phyloP scores from a whole-genome alignment of 1,140 invertebrate genomes.

The Hycleus cichorii region DNA sequence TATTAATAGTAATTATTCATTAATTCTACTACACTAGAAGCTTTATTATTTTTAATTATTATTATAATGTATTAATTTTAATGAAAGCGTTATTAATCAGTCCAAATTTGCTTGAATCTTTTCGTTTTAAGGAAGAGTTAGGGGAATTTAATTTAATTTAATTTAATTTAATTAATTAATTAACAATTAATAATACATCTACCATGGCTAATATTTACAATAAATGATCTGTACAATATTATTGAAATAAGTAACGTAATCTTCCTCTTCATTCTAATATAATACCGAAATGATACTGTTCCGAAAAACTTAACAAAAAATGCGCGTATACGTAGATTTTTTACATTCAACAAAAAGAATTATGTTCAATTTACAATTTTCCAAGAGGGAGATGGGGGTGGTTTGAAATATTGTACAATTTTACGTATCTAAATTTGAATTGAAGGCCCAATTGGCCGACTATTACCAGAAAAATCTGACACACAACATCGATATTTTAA shows the following conservation, averaged over 20 bases:
- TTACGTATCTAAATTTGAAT: conserved; percentile 39
- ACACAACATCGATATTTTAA: conserved; percentile 32
- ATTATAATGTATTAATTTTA: too few species aligned
- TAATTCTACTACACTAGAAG: conserved; percentile 19
- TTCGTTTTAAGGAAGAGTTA: neutral
- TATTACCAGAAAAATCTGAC: conserved; percentile 26
- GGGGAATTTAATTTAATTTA: neutral
- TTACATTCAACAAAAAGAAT: conserved; percentile 28
- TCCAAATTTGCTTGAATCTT: conserved; percentile 27
- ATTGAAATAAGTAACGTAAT: conserved; percentile 1
- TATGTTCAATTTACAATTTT: conserved; percentile 23
- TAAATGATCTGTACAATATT: conserved; percentile 27
- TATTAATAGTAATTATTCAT: neutral
- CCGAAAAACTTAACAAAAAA: conserved; percentile 17
- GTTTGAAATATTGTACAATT: conserved; percentile 39
- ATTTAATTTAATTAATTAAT: too few species aligned
- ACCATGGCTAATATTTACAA: conserved; percentile 25
- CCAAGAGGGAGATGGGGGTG: conserved; percentile 3
- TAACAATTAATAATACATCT: conserved; percentile 20
- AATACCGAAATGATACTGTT: conserved; percentile 12
- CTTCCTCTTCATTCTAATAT: neutral
- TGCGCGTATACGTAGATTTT: conserved; percentile 33
- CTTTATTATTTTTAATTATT: conserved; percentile 13
- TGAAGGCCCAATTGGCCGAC: conserved; percentile 15
- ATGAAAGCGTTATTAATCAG: conserved; percentile 28